phyloP scores from a whole-genome alignment of 2,113 vertebrate genomes.

The Hippocampus comes region DNA sequence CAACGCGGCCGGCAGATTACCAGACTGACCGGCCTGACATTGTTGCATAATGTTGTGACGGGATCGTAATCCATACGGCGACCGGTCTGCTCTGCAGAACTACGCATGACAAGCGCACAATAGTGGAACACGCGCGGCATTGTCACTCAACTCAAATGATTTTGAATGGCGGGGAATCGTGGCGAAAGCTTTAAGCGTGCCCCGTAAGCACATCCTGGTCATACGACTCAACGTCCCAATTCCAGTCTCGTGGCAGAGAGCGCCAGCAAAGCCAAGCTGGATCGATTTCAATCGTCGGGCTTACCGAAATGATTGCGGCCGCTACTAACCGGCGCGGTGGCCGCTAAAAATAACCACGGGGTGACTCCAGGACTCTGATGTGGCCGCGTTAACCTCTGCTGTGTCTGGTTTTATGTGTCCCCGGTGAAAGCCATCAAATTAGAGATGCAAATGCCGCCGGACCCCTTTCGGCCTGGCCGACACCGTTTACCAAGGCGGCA shows the following conservation, averaged over 20 bases:
- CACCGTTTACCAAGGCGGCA: constrained; percentile 59
- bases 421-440: constrained; percentile 68
- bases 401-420: constrained; percentile 59
- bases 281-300: constrained; percentile 62
- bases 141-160: not conserved
- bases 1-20: constrained; percentile 54
- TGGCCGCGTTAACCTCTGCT: constrained; percentile 57
- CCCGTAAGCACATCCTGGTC: not conserved
- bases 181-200: not conserved
- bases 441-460: constrained; percentile 62
- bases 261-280: constrained; percentile 47
- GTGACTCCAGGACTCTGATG: constrained; percentile 55
- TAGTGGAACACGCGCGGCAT: not conserved
- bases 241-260: constrained; percentile 8
- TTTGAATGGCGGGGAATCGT: not conserved
- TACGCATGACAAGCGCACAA: constrained; percentile 6
- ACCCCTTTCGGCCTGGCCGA: constrained; percentile 59
- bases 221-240: not conserved
- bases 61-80: constrained; percentile 56
- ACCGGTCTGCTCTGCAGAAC: constrained; percentile 23
- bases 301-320: constrained; percentile 66
- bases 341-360: constrained; percentile 62
- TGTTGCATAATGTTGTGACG: constrained; percentile 52
- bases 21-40: constrained; percentile 35
- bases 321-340: constrained; percentile 42